Conservation (phyloP, 2,888 invertebrate species). For the Branchinecta sandiegonensis region DNA sequence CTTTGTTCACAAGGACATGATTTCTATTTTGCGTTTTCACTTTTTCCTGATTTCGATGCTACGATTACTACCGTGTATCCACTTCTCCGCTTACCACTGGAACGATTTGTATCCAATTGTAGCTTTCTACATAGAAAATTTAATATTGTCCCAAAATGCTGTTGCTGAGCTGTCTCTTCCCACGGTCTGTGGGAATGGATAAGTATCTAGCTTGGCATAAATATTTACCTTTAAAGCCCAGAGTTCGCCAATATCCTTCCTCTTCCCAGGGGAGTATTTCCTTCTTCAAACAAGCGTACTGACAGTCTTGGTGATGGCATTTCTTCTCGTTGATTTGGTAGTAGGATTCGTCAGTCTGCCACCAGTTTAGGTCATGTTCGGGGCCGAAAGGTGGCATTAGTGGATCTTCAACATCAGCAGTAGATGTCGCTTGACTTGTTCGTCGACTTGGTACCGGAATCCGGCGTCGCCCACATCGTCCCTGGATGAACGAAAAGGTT, state of each 20-base stretch:
- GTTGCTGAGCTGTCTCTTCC: no score
- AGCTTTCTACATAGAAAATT: no score
- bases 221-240: constrained; percentile 7
- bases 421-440: constrained; percentile 1
- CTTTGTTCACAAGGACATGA: no score
- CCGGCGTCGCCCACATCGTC: background rate
- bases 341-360: background rate
- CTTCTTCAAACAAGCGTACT: background rate
- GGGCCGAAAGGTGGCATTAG: background rate
- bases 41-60: no score
- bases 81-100: no score
- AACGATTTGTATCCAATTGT: no score
- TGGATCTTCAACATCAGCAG: background rate
- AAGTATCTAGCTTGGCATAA: background rate
- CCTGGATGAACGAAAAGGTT: background rate
- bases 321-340: background rate
- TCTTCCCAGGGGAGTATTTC: constrained; percentile 2
- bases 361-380: background rate
- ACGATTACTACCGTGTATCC: no score
- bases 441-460: constrained; percentile 12
- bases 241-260: background rate
- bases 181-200: no score
- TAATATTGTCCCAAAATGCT: no score
- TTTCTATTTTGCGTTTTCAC: no score
- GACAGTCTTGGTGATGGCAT: background rate